Conservation (phyloP, 2,113 vertebrate genomes). For the Megaptera novaeangliae region DNA sequence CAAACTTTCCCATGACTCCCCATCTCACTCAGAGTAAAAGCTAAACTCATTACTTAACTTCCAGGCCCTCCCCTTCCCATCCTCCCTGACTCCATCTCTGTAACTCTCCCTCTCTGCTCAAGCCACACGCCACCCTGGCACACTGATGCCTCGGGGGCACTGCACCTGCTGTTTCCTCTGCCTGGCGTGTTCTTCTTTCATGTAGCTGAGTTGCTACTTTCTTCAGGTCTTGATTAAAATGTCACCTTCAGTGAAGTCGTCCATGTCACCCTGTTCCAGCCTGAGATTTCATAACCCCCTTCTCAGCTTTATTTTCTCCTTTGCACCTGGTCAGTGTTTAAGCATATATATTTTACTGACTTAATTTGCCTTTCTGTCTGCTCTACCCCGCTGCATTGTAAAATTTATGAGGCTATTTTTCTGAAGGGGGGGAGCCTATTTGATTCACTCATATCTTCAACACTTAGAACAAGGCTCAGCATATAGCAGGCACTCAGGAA, state of each 20-base stretch:
- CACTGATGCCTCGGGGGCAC: neutral
- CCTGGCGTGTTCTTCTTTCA: neutral
- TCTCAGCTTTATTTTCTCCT: slow-evolving; percentile 22
- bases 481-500: neutral
- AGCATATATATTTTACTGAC: neutral
- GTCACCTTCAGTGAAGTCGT: neutral
- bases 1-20: neutral
- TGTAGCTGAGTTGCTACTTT: neutral
- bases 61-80: neutral
- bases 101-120: neutral
- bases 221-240: neutral
- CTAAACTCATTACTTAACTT: neutral
- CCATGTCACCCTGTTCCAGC: neutral
- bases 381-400: neutral
- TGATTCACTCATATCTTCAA: neutral
- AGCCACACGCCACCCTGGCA: neutral
- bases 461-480: neutral
- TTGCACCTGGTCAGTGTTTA: neutral
- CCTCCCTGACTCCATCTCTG: neutral
- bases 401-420: neutral
- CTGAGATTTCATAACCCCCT: neutral
- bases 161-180: neutral
- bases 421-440: neutral
- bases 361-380: slow-evolving; percentile 26
- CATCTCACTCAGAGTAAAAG: neutral